Percentiles rank a stretch among this genome's conserved stretches.
These are phyloP conservation scores for Trissolcus japonicus DNA, from an alignment of 2,888 invertebrate species.

Conservation along the genomic window DNA sequence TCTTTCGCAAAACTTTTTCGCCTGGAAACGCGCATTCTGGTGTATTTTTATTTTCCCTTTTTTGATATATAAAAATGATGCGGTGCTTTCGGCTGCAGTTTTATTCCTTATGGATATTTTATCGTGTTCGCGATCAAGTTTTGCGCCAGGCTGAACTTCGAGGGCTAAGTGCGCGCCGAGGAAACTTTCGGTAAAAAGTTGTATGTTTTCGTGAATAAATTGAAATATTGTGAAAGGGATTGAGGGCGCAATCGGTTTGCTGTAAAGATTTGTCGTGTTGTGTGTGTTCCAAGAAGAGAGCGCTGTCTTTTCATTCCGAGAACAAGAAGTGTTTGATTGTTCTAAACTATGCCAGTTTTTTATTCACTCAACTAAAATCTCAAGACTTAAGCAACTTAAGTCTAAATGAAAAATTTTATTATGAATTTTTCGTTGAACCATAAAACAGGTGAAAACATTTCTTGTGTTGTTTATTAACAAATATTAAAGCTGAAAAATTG, in stretches of 20 bases:
- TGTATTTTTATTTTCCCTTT: conserved; percentile 16
- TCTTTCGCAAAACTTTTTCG: not conserved
- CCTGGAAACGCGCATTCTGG: conserved; percentile 8
- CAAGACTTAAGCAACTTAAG: not conserved
- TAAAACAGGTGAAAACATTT: not conserved
- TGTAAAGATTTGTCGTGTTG: conserved; percentile 35
- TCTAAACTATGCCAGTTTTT: not conserved
- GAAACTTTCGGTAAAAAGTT: conserved; percentile 46
- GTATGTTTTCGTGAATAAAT: conserved; percentile 48
- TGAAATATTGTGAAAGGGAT: conserved; percentile 46
- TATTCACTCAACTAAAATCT: not conserved
- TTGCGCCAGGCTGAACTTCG: conserved; percentile 35
- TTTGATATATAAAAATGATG: conserved; percentile 17
- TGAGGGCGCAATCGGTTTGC: conserved; percentile 39
- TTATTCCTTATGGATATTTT: conserved; percentile 37
- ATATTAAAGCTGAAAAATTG: not conserved
- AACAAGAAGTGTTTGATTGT: conserved; percentile 23
- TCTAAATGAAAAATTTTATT: not conserved
- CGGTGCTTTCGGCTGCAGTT: conserved; percentile 20
- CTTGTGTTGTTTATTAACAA: not conserved
- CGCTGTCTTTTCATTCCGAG: conserved; percentile 22
- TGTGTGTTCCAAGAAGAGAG: conserved; percentile 19
- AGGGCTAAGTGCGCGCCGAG: conserved; percentile 35
- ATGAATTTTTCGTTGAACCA: not conserved
- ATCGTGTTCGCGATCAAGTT: conserved; percentile 46